Evolutionary conservation across 2,113 vertebrate genomes (phyloP).

Genomic region (Morone saxatilis): DNA sequence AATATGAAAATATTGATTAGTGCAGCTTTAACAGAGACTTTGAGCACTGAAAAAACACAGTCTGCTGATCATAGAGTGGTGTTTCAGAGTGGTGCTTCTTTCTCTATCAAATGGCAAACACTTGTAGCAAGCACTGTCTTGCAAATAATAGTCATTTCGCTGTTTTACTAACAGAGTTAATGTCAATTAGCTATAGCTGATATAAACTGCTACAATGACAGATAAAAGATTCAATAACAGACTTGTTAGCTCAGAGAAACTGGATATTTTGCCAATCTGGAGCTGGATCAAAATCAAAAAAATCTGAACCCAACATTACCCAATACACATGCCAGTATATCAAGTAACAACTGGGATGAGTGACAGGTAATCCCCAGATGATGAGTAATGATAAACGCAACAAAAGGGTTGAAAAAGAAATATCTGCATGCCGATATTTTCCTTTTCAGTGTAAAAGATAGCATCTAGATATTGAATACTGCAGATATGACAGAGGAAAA

Average conservation of each 20-base stretch:
- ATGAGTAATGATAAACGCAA: conserved; percentile 11
- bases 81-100: background rate
- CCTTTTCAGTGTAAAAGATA: conserved; percentile 11
- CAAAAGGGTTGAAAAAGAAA: conserved; percentile 11
- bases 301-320: background rate
- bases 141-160: background rate
- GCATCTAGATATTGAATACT: conserved; percentile 18
- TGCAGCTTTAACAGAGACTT: background rate
- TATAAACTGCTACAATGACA: background rate
- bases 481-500: conserved; percentile 19
- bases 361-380: background rate
- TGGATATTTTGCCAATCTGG: background rate
- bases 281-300: background rate
- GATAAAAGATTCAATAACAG: conserved; percentile 1
- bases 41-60: background rate
- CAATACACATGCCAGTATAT: background rate
- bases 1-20: background rate
- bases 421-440: conserved; percentile 19
- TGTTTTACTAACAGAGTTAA: background rate
- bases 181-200: background rate
- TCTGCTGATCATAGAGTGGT: too few relatives aligned
- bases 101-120: background rate
- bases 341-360: conserved; percentile 3
- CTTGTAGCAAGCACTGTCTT: background rate
- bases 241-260: background rate